These are phyloP conservation scores for Saimiri boliviensis DNA, from an alignment of 2,113 vertebrate species.

Conservation along the genomic window DNA sequence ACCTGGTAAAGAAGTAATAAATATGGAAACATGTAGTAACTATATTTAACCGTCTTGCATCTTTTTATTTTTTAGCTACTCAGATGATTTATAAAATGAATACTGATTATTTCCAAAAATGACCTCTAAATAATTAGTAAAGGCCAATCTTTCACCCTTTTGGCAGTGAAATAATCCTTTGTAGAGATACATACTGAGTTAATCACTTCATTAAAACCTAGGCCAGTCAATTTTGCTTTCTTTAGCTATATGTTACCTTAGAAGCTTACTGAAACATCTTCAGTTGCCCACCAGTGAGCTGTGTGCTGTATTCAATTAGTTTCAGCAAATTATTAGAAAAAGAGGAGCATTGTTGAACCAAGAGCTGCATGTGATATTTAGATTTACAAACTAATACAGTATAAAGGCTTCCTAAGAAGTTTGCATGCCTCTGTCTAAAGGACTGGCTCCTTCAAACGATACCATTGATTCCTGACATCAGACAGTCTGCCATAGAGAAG, in stretches of 20 bases:
- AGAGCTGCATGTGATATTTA: not conserved
- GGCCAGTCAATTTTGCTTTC: slow-evolving; percentile 17
- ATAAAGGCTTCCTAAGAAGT: slow-evolving; percentile 64
- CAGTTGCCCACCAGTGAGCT: slow-evolving; percentile 25
- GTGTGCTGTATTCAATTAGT: slow-evolving; percentile 64
- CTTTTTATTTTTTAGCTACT: slow-evolving; percentile 30
- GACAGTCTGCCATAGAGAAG: slow-evolving; percentile 19
- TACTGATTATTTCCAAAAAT: not conserved
- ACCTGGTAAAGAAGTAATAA: slow-evolving; percentile 11
- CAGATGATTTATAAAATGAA: not conserved
- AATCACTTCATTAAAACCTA: not conserved
- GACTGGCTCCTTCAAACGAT: slow-evolving; percentile 48
- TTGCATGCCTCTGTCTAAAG: slow-evolving; percentile 7
- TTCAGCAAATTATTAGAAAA: slow-evolving; percentile 67
- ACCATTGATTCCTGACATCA: slow-evolving; percentile 63
- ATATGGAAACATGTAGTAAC: not conserved
- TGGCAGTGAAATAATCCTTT: not conserved
- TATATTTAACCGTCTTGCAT: not conserved
- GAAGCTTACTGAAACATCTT: slow-evolving; percentile 35
- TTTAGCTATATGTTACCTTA: slow-evolving; percentile 18
- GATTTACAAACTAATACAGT: slow-evolving; percentile 62
- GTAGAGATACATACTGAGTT: not conserved
- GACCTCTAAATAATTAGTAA: not conserved
- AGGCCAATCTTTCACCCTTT: not conserved
- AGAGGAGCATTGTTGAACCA: slow-evolving; percentile 40